Conservation (phyloP, 2,888 invertebrate genomes). For the Nymphalis c-album region DNA sequence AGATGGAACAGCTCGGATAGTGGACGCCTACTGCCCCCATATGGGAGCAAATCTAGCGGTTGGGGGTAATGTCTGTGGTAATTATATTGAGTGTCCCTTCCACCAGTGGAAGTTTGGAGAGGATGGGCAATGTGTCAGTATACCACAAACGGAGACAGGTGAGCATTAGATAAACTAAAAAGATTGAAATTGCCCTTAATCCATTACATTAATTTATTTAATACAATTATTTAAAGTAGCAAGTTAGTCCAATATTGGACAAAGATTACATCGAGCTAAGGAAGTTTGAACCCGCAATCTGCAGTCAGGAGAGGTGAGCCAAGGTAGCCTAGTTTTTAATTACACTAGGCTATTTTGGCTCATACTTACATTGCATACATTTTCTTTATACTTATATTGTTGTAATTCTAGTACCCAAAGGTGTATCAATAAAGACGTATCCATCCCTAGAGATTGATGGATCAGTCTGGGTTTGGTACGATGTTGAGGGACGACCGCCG, state of each 20-base stretch:
- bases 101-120: slow-evolving; percentile 93
- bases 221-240: no score
- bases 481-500: slow-evolving; percentile 86
- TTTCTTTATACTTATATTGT: no score
- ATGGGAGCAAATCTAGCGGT: slow-evolving; percentile 92
- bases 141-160: slow-evolving; percentile 83
- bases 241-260: no score
- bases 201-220: no score
- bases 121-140: slow-evolving; percentile 86
- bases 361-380: no score
- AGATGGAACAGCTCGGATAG: slow-evolving; percentile 83
- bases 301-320: no score
- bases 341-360: no score
- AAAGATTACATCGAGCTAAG: no score
- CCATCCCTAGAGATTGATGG: slow-evolving; percentile 85
- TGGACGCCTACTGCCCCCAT: slow-evolving; percentile 95
- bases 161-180: no score
- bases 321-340: no score
- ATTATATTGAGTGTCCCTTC: slow-evolving; percentile 93
- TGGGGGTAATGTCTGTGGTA: slow-evolving; percentile 88
- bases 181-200: no score
- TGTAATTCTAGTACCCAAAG: slow-evolving; percentile 82
- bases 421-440: slow-evolving; percentile 87
- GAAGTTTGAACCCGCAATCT: no score
- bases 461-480: slow-evolving; percentile 91